Evolutionary conservation across 1,140 invertebrate genomes (phyloP).

Genomic region (Drusus annulatus): DNA sequence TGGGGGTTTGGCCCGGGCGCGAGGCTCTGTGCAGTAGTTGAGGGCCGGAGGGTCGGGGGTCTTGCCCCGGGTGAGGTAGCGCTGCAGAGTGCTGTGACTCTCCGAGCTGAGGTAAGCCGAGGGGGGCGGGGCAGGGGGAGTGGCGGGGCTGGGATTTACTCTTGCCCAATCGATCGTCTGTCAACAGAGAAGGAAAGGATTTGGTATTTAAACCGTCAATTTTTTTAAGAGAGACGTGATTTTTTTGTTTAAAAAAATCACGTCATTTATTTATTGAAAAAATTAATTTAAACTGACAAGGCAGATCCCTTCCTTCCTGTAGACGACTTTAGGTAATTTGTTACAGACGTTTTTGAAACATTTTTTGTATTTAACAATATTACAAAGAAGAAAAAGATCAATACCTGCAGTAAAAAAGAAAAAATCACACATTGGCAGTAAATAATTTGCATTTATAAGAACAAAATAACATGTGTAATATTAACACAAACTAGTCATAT

Average conservation of each 20-base stretch:
- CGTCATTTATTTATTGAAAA: conserved; percentile 43
- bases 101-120: conserved; percentile 38
- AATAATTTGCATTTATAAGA: too few species aligned
- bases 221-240: conserved; percentile 48
- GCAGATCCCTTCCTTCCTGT: conserved; percentile 68
- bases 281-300: conserved; percentile 57
- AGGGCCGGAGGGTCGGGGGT: neutral
- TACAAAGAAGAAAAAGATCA: conserved; percentile 66
- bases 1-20: conserved; percentile 48
- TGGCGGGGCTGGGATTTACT: conserved; percentile 48
- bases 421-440: conserved; percentile 27
- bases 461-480: too few species aligned
- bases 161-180: conserved; percentile 72
- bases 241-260: conserved; percentile 53
- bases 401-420: conserved; percentile 57
- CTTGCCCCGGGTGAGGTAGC: conserved; percentile 52
- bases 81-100: conserved; percentile 49
- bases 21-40: conserved; percentile 48
- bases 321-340: conserved; percentile 56
- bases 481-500: too few species aligned
- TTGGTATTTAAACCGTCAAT: conserved; percentile 64
- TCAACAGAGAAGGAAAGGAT: conserved; percentile 81
- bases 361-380: conserved; percentile 51
- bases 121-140: conserved; percentile 16
- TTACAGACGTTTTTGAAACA: conserved; percentile 46